Conservation (phyloP, 2,797 vertebrate species). For the Sebastes matsubarae region DNA sequence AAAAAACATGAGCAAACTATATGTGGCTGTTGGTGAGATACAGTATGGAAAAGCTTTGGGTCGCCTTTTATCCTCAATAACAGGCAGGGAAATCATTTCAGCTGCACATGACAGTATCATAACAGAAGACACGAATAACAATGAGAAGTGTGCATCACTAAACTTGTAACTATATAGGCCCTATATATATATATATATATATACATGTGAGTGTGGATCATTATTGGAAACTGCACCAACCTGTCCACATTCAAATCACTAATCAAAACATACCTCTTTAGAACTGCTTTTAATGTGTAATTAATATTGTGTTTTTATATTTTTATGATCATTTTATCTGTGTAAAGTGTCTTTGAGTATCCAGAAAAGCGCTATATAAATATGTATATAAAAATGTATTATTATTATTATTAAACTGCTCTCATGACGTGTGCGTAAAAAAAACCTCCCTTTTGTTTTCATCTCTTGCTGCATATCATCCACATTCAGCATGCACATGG, state of each 20-base stretch:
- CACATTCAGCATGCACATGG: background rate
- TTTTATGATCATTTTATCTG: too few species aligned
- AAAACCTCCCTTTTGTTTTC: conserved; percentile 4
- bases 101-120: background rate
- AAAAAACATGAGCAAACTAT: background rate
- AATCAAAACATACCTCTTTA: too few species aligned
- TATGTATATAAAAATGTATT: too few species aligned
- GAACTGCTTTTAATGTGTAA: too few species aligned
- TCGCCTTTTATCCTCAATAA: background rate
- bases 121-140: background rate
- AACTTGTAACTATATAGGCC: background rate
- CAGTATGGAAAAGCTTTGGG: background rate
- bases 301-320: too few species aligned
- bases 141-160: background rate
- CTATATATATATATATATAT: too few species aligned
- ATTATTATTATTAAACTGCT: background rate
- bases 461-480: conserved; percentile 5
- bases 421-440: conserved; percentile 3
- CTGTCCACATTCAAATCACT: too few species aligned
- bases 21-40: background rate
- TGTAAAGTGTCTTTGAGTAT: too few species aligned
- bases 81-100: background rate
- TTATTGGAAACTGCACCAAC: background rate
- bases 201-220: background rate
- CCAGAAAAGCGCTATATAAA: too few species aligned